Percentiles rank a stretch among this genome's conserved stretches.
Conservation (phyloP, 2,888 invertebrate genomes). For the Sympetrum striolatum region DNA sequence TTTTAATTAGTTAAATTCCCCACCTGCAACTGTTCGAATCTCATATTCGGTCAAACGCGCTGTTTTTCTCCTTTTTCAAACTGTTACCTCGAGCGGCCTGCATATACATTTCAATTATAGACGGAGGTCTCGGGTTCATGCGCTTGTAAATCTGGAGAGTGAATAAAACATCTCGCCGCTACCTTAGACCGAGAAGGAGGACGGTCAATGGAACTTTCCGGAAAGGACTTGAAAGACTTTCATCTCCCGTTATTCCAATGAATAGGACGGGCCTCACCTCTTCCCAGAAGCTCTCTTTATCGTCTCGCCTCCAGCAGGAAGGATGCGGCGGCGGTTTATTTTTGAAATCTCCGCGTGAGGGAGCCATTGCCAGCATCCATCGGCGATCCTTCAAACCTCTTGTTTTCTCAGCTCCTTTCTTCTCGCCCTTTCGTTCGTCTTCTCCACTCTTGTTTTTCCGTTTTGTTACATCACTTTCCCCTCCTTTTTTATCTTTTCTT, state of each 20-base stretch:
- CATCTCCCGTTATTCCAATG: not conserved
- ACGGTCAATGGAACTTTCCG: not conserved
- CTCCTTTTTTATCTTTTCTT: not conserved
- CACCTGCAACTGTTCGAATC: not conserved
- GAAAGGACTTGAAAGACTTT: not conserved
- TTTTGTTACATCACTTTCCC: not conserved
- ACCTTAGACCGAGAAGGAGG: not conserved
- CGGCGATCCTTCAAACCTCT: not conserved
- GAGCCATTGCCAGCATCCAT: not conserved
- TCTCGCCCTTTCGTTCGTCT: not conserved
- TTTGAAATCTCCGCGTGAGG: constrained; percentile 16
- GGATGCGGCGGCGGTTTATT: constrained; percentile 20
- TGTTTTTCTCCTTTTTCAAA: not conserved
- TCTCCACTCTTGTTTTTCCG: not conserved
- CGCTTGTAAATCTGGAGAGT: not conserved
- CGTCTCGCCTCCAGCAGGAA: not conserved
- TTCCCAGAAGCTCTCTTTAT: not conserved
- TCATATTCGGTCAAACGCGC: not conserved
- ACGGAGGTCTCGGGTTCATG: not conserved
- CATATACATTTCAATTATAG: not conserved
- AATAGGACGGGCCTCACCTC: not conserved
- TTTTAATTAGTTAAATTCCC: not conserved
- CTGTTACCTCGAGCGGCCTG: too few relatives aligned
- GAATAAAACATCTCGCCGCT: not conserved
- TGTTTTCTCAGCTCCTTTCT: not conserved